Base-by-base conservation (phyloP, 2,113 vertebrate species). In the Sinocyclocheilus anshuiensis region DNA sequence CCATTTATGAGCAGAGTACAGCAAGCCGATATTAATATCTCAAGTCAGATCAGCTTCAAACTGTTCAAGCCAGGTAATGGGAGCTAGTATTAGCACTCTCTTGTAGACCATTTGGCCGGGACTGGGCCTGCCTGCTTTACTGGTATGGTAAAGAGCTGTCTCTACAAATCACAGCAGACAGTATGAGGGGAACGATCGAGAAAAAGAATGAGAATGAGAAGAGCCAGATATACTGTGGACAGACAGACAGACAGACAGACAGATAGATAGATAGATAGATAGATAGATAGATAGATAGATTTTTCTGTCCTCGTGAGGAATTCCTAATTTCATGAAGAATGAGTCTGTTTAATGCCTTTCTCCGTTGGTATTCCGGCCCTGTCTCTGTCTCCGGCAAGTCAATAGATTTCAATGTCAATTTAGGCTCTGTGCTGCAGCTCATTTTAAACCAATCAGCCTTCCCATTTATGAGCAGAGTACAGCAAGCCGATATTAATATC, bases 361-460 rank as follows among this genome's bases (percentile, higher is more conserved):
- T 82, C 85, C 45, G 83, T 87, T 88, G 82, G 77, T 86, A 90
- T 91, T 89, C 89, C 53, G 63, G 53, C 55, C 86, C 76, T 4
- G 77, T 69, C 82, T 86, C 20, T 4, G 29, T 84, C 89, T 76
- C 86, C 16, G 59, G 88, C 88, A 86, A 87, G 89, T 87, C 89
- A 87, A 90, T 91, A 90, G 89, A 91, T 90, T 90, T 90, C 87
- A 90, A 85, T 90, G 88, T 90, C 89, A 90, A 90, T 90, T 91
- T 91, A 83, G 80, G 84, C 85, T 90, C 80, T 63, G 86, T 85
- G 86, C 88, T 76, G 82, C 81, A 85, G 88, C 84, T 89, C 89
- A 90, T 91, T 88, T 89, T 89, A 89, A 87, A 86, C 88, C 88
- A 91, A 90, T 90, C 88, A 89, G 87, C 78, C 61, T 84, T 65